Evolutionary conservation across 1,140 invertebrate genomes (phyloP), one percentile per base, ranked within the genome.

Genomic region (Plutomurus gul): DNA sequence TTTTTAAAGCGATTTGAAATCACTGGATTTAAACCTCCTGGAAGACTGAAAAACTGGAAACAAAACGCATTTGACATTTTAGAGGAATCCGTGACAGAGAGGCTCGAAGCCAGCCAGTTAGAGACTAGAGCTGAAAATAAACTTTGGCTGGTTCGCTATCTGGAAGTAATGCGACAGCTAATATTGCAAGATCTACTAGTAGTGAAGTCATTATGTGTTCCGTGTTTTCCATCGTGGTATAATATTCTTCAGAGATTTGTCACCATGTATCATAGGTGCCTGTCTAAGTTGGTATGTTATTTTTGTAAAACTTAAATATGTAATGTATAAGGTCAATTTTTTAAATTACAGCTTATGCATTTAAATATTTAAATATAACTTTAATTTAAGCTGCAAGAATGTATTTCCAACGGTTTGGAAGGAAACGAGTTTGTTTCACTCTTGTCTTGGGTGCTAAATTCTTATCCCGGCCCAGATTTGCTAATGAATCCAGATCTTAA

Each of bases 371-470:
- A n/a, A 33, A 56, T 78, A 79, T 73, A 74, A 79, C 74, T 75
- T 43, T 71, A 39, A 27, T 60, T 86, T 73, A 84, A 95, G 93
- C 87, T 98, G 6, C 91, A 95, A 87, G 95, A 97, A 84, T 90
- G 97, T 37, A 94, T 97, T 25, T 88, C 91, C 18, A 92, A 90
- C 84, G 95, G 95, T 0, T 86, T 99, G 33, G 94, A 99, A 88
- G 96, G 96, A 36, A 98, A 98, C 87, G 98, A 99, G 87, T 96
- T 96, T 87, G 96, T 99, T 0, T 95, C 96, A 0, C 87, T 99
- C 22, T 87, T 99, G 3, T 93, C 92, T 0, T 99, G 97, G 97
- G 92, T 96, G 3, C 89, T 93, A 46, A 95, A 95, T 84, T 95
- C 94, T 0, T 96, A 96, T 85, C 89, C 91, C 0, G 93, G 94